Base-by-base conservation (phyloP, 1,140 invertebrate species). In the Triops longicaudatus region DNA sequence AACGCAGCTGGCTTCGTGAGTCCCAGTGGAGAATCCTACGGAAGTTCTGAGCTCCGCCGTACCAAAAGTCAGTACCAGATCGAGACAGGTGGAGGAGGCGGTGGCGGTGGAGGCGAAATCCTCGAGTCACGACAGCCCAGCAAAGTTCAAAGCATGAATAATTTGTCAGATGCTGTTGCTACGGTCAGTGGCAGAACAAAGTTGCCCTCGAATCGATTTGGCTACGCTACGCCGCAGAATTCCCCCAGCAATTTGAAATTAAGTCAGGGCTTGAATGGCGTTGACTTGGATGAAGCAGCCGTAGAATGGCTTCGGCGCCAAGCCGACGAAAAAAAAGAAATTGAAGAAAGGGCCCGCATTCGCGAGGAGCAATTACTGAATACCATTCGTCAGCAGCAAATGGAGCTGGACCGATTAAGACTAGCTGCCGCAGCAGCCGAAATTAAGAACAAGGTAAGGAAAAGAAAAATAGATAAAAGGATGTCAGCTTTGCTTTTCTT, bases 361-460 rank as follows among this genome's bases (percentile, higher is more conserved):
- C 78, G 82, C 73, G 80, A 84, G 77, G 76, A 78, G 27, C 83
- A 83, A 37, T 78, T 83, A 37, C 79, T 81, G 43, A 76, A 73
- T 12, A 79, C 77, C 50, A 79, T 82, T 44, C 41, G 80, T 50
- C 73, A 77, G 73, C 78, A 80, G 72, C 79, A 80, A 78, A 43
- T 71, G n/a, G 80, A 82, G 42, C 75, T 81, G 12, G 73, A 81
- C n/a, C 72, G 78, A 26, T 80, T 83, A 28, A 78, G 79, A 74
- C 74, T 75, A 63, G 78, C 76, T 31, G 76, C 76, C 11, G 9
- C 43, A 9, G 28, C 44, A 27, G 79, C 76, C 5, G 44, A 76
- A 76, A 41, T 73, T 11, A 75, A 79, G 43, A 73, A 43, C 22
- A 77, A 78, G 28, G 78, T 78, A 77, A 43, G 27, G 7, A 37